Percentiles rank a stretch among this genome's conserved stretches.
Conservation (phyloP, 2,113 vertebrate species). For the Tychaedon coryphoeus region DNA sequence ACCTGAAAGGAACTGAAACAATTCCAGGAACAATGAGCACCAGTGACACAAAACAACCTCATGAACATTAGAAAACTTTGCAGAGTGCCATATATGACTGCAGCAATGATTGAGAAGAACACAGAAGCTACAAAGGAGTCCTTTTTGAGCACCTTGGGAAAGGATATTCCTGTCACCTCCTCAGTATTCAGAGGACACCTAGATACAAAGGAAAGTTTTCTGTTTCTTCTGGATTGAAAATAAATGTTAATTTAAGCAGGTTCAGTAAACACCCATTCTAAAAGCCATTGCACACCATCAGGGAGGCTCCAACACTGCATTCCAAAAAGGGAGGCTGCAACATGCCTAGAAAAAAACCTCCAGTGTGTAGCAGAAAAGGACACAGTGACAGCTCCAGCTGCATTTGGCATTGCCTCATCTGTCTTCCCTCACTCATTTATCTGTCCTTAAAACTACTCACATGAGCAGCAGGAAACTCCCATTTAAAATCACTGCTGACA, state of each 20-base stretch:
- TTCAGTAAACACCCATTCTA: not conserved
- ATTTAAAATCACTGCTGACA: not conserved
- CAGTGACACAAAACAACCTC: not conserved
- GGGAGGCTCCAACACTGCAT: not conserved
- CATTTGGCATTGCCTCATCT: not conserved
- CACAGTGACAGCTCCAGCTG: not conserved
- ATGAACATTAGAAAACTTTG: not conserved
- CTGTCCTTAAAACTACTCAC: not conserved
- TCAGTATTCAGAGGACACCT: not conserved
- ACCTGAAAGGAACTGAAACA: slow-evolving; percentile 89
- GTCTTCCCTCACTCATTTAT: not conserved
- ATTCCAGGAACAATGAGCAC: slow-evolving; percentile 12
- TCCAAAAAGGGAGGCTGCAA: not conserved
- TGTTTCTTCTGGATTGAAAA: not conserved
- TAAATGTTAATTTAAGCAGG: not conserved
- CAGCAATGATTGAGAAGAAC: not conserved
- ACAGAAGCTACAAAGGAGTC: not conserved
- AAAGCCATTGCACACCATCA: not conserved
- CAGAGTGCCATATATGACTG: not conserved
- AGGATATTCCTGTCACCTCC: not conserved
- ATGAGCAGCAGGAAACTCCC: not conserved
- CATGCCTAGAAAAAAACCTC: not conserved
- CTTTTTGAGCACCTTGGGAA: not conserved
- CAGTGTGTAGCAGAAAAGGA: not conserved
- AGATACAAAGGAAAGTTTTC: not conserved